These are phyloP conservation scores for Entomobrya multifasciata DNA, from an alignment of 2,888 invertebrate species.

Conservation along the genomic window DNA sequence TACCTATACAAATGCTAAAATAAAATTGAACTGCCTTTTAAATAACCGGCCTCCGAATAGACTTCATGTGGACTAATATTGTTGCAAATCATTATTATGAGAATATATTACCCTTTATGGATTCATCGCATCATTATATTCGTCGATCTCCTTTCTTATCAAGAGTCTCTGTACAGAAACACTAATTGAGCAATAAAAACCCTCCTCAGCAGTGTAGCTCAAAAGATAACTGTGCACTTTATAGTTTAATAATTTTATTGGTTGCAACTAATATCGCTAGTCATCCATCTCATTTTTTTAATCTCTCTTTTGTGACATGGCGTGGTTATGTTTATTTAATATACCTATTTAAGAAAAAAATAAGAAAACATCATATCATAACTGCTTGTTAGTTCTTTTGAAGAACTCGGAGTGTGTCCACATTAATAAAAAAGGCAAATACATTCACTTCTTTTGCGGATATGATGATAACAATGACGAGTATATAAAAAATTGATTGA, in stretches of 20 bases:
- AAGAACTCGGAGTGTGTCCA: conserved; percentile 19
- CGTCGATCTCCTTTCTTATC: conserved; percentile 40
- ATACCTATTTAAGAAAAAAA: neutral
- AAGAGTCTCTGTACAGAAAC: conserved; percentile 44
- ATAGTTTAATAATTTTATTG: conserved; percentile 21
- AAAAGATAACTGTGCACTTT: conserved; percentile 49
- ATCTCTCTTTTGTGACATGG: conserved; percentile 20
- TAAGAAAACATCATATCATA: neutral
- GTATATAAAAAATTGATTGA: conserved; percentile 41
- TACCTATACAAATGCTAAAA: too few species aligned
- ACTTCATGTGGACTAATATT: neutral
- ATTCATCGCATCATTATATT: conserved; percentile 40
- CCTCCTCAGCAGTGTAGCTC: conserved; percentile 48
- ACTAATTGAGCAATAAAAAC: conserved; percentile 70
- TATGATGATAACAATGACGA: conserved; percentile 50
- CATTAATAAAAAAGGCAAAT: conserved; percentile 1
- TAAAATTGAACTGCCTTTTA: neutral
- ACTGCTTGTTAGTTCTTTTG: too few species aligned
- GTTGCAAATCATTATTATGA: conserved; percentile 14
- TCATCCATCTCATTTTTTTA: conserved; percentile 24
- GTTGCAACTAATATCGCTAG: conserved; percentile 27
- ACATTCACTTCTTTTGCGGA: conserved; percentile 54
- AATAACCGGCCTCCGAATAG: neutral
- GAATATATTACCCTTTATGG: conserved; percentile 39
- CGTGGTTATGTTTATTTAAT: conserved; percentile 6